Base-by-base conservation (phyloP, 2,797 vertebrate genomes). In the Otolemur crassicaudatus region DNA sequence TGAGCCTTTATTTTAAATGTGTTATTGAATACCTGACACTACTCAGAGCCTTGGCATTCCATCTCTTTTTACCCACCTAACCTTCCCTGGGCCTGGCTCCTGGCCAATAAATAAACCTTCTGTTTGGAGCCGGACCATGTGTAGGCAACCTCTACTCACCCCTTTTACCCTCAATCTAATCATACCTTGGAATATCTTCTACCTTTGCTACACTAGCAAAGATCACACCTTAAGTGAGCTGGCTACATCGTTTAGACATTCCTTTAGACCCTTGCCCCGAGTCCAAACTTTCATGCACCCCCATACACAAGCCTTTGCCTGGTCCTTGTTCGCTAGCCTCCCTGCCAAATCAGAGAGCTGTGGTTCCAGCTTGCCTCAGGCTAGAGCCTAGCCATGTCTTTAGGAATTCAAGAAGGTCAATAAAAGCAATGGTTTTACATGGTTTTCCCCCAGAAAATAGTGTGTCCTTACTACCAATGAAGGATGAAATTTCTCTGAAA, bases 381-480 rank as follows among this genome's bases (percentile, higher is more conserved):
- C 67, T 81, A 3, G n/a, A 20, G 16, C 11, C 25, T 90, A 49
- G 25, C 12, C 43, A 89, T 63, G 23, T 11, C 27, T 37, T 88
- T 79, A 87, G 34, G 22, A 80, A 70, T 49, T 91, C 17, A 56
- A 79, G 87, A 93, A 70, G 23, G 31, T 79, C 22, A 88, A n/a
- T 67, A 91, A 75, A 95, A 94, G n/a, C 86, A 92, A 43, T 94
- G 63, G 10, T 84, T 90, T 69, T 53, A 25, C 14, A 43, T 94
- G 63, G 10, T 84, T 90, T 69, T 53, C 31, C 14, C 31, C 23
- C 9, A 25, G 14, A 92, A 93, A 92, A 72, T 17, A 94, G 14
- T 70, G 13, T 83, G n/a, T 79, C 27, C 40, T 96, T 91, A n/a
- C 46, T 82, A 86, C 17, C 13, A 94, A 23, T 85, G 86, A 85